These are phyloP conservation scores for Salvelinus fontinalis DNA, from an alignment of 2,113 vertebrate species.

Conservation along the genomic window DNA sequence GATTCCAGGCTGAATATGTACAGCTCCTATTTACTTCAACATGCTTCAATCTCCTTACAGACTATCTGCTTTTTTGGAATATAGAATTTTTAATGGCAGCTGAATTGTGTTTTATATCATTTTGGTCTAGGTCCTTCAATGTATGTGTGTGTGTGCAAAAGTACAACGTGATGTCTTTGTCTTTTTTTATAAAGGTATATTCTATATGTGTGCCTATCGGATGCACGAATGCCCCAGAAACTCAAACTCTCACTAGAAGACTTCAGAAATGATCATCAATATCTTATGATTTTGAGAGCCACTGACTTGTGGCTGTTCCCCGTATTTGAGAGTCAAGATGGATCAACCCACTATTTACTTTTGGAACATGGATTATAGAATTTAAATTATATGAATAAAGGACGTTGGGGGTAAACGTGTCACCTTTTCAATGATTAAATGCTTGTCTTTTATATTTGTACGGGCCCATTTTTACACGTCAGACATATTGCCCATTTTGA, in stretches of 20 bases:
- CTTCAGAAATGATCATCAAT: slow-evolving; percentile 5
- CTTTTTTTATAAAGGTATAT: slow-evolving; percentile 68
- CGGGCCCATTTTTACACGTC: too few species aligned
- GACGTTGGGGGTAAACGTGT: slow-evolving; percentile 2
- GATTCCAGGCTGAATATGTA: too few species aligned
- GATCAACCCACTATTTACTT: slow-evolving; percentile 9
- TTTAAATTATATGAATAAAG: slow-evolving; percentile 42
- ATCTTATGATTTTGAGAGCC: slow-evolving; percentile 30
- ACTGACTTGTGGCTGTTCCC: slow-evolving; percentile 6
- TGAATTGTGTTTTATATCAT: too few species aligned
- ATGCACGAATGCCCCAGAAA: slow-evolving; percentile 72
- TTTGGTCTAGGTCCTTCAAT: too few species aligned
- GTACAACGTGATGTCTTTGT: slow-evolving; percentile 24
- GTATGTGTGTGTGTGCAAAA: too few species aligned
- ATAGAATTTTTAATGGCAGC: too few species aligned
- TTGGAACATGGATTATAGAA: slow-evolving; percentile 14
- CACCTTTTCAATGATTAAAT: slow-evolving; percentile 27
- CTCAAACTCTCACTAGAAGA: slow-evolving; percentile 58
- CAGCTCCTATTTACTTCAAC: too few species aligned
- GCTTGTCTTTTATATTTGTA: not conserved
- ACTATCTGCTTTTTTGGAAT: too few species aligned
- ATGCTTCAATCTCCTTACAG: too few species aligned
- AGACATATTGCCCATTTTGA: too few species aligned
- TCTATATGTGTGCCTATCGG: slow-evolving; percentile 75
- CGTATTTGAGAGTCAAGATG: slow-evolving; percentile 3